Percentiles rank a stretch among this genome's conserved stretches.
Evolutionary conservation across 2,797 vertebrate genomes (phyloP).

Genomic region (Heliangelus exortis): DNA sequence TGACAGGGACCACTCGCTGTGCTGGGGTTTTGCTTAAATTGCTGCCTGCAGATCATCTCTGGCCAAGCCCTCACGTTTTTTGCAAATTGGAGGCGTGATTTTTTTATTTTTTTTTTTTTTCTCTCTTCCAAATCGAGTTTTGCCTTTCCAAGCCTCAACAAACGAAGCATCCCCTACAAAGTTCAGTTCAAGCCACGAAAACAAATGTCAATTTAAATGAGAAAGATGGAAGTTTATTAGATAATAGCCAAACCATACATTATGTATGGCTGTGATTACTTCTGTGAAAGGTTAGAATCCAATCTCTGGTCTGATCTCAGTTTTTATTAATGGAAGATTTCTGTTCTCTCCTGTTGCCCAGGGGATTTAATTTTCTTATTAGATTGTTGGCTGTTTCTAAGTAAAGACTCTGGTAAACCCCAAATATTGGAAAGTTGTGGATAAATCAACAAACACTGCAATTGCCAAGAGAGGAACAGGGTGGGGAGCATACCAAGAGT

Average conservation of each 20-base stretch:
- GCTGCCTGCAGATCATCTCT: fast-evolving
- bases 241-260: background rate
- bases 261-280: background rate
- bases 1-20: fast-evolving
- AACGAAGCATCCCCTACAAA: background rate
- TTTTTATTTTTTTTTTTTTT: no score
- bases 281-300: background rate
- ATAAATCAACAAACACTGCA: background rate
- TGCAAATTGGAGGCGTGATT: background rate
- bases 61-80: background rate
- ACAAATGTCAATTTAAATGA: background rate
- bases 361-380: background rate
- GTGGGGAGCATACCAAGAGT: background rate
- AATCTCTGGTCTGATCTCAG: background rate
- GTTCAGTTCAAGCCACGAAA: background rate
- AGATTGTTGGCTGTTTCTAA: background rate
- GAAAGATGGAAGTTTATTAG: background rate
- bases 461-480: background rate
- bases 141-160: background rate
- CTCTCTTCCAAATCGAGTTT: background rate
- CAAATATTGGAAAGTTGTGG: background rate
- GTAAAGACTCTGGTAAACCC: background rate
- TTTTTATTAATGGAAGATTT: background rate
- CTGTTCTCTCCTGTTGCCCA: background rate
- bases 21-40: fast-evolving